Conservation (phyloP, 2,888 invertebrate genomes). For the Meliscaeva auricollis region DNA sequence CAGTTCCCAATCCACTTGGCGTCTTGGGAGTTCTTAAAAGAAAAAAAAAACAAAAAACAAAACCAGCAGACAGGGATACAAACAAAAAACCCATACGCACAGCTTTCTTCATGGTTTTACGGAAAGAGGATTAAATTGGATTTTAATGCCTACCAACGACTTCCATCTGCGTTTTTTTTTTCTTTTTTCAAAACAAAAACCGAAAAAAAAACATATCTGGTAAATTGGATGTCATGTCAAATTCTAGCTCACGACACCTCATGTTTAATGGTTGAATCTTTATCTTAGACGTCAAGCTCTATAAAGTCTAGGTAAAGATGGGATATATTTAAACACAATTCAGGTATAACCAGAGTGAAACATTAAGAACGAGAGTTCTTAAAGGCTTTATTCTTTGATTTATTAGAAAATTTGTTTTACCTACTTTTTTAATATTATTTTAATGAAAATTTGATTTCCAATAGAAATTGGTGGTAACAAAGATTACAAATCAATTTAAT, state of each 20-base stretch:
- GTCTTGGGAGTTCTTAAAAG: not conserved
- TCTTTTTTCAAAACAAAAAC: too few relatives aligned
- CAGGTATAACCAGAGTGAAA: not conserved
- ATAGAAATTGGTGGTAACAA: too few relatives aligned
- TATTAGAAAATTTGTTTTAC: not conserved
- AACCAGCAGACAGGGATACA: not conserved
- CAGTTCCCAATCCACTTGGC: not conserved
- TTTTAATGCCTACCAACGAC: constrained; percentile 15
- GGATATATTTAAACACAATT: not conserved
- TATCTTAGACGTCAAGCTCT: not conserved
- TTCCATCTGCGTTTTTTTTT: constrained; percentile 12
- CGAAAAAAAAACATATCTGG: not conserved
- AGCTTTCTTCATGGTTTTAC: not conserved
- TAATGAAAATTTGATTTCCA: too few relatives aligned
- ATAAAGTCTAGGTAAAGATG: not conserved
- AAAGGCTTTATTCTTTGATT: not conserved
- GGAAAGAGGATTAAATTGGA: constrained; percentile 20
- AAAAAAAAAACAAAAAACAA: too few relatives aligned
- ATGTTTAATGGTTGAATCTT: constrained; percentile 29
- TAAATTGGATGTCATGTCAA: constrained; percentile 38
- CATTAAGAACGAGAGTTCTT: not conserved
- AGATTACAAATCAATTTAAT: too few relatives aligned
- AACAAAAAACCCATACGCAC: not conserved
- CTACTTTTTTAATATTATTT: too few relatives aligned
- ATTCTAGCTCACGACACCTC: constrained; percentile 13